Conservation (phyloP, 2,113 vertebrate genomes). For the Thamnaconus septentrionalis region DNA sequence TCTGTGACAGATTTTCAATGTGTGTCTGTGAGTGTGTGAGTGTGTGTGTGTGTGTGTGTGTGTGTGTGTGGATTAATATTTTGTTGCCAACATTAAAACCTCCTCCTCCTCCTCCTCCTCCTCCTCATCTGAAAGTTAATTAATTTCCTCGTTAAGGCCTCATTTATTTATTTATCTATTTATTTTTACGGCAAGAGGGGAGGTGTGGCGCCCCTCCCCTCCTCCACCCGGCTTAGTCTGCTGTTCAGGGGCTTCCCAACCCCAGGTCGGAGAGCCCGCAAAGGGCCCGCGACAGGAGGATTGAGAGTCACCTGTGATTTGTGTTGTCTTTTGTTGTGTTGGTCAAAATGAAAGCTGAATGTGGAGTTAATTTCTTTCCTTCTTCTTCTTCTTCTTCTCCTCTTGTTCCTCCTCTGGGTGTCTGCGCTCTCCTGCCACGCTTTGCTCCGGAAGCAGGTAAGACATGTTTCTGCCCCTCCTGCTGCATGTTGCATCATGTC, state of each 20-base stretch:
- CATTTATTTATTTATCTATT: not conserved
- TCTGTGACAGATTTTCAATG: not conserved
- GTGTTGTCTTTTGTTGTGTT: too few relatives aligned
- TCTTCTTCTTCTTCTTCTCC: not conserved
- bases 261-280: too few relatives aligned
- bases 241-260: too few relatives aligned
- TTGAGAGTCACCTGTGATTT: too few relatives aligned
- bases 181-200: slow-evolving; percentile 22
- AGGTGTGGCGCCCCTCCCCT: slow-evolving; percentile 39
- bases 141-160: slow-evolving; percentile 53
- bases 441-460: not conserved
- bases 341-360: too few relatives aligned
- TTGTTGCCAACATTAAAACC: too few relatives aligned
- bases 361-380: too few relatives aligned
- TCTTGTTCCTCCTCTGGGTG: not conserved
- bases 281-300: too few relatives aligned
- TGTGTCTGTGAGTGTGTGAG: not conserved
- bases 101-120: slow-evolving; percentile 16
- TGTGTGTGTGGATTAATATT: too few relatives aligned
- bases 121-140: slow-evolving; percentile 24
- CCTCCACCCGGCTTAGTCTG: too few relatives aligned
- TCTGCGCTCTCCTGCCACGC: not conserved
- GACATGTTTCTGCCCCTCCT: not conserved
- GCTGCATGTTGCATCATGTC: not conserved
- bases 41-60: too few relatives aligned